Evolutionary conservation across 2,113 vertebrate genomes (phyloP).

Genomic region (Agapornis roseicollis): DNA sequence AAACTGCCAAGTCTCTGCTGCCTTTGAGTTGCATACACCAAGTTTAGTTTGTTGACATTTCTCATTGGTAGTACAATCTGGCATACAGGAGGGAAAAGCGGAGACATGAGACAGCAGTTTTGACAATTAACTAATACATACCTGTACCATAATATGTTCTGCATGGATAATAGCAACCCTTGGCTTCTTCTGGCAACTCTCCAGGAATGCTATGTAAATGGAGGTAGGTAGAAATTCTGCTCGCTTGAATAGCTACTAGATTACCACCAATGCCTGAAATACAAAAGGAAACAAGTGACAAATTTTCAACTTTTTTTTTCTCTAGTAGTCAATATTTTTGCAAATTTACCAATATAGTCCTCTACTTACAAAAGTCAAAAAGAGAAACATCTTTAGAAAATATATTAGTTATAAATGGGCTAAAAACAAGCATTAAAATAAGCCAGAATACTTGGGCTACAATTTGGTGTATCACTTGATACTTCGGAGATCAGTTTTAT

Average conservation of each 20-base stretch:
- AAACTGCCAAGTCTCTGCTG: neutral
- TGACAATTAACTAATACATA: constrained; percentile 35
- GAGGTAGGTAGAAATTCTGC: constrained; percentile 95
- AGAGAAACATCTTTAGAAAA: neutral
- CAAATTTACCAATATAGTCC: neutral
- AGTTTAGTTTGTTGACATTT: neutral
- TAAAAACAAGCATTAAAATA: neutral
- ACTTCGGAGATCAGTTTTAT: neutral
- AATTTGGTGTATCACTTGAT: neutral
- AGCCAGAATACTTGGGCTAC: neutral
- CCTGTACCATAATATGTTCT: constrained; percentile 91
- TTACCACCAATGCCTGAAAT: constrained; percentile 94
- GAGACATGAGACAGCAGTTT: neutral
- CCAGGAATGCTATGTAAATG: constrained; percentile 91
- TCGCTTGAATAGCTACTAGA: constrained; percentile 96
- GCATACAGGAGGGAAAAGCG: neutral
- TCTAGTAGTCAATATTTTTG: neutral
- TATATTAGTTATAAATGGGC: neutral
- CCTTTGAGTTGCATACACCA: neutral
- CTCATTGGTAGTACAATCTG: no score
- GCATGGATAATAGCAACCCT: constrained; percentile 89
- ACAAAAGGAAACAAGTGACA: neutral
- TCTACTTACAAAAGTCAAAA: neutral
- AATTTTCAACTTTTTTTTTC: neutral
- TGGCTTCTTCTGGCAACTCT: constrained; percentile 89